Evolutionary conservation across 2,113 vertebrate species (phyloP), one percentile per base, ranked within the genome.

Genomic region (Pitta sordida): DNA sequence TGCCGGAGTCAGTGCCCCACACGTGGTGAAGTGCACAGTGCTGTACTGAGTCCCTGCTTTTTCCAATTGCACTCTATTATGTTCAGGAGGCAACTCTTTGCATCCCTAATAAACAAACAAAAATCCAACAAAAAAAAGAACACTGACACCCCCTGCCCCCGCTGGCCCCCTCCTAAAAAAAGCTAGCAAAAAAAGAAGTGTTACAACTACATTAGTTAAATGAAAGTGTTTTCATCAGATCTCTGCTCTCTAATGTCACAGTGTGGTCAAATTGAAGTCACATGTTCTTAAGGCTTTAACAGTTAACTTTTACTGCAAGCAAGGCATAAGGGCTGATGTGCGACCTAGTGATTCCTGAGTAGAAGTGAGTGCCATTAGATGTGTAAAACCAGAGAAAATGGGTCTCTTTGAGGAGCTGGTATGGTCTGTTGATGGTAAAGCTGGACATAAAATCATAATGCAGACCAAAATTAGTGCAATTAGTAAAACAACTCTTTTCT

Each of bases 1-100:
- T 59, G 64, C 30, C 0, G 1, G 63, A 63, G 53, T 24, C 3
- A 4, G 53, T 1, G 2, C 26, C n/a, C 18, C 0, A 1, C 29
- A 27, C 13, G 9, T 12, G 51, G 59, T 14, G 4, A 0, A 0
- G 7, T 15, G 18, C 12, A 3, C 7, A 7, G 24, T 4, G 52
- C 53, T 0, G 1, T 1, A 6, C 34, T 0, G 1, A 82, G 71
- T 10, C 27, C 51, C 41, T 48, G 51, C 9, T 58, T 70, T 67
- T 62, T 37, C 56, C 65, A 56, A 3, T 29, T 1, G 0, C 4
- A 2, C 9, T 76, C 4, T 0, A 6, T 12, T 3, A 0, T 30
- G 23, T 73, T 73, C 49, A 26, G 12, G 23, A 77, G 41, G 12
- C 8, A 32, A 32, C 27, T 74, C 15, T 41, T 30, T 69, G 68